phyloP scores from a whole-genome alignment of 2,797 vertebrate species.

The Lepus oiostolus region DNA sequence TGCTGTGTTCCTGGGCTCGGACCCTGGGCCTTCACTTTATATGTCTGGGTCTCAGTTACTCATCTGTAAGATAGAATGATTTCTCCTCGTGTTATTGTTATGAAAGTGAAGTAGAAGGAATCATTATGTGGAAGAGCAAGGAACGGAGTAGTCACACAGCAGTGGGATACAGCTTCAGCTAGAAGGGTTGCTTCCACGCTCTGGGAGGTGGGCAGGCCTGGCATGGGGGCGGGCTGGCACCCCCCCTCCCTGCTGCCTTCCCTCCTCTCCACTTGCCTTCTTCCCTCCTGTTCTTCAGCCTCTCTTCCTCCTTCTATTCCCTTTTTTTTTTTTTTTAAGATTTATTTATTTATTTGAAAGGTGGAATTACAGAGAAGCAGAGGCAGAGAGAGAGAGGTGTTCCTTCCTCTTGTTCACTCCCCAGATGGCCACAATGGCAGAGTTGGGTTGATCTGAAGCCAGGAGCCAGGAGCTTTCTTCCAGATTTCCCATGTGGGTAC shows the following conservation, averaged over 20 bases:
- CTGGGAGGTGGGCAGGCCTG: background rate
- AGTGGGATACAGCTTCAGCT: background rate
- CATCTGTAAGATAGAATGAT: background rate
- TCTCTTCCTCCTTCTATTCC: no score
- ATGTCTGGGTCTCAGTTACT: background rate
- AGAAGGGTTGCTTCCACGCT: background rate
- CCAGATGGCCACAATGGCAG: no score
- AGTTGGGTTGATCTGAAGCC: no score
- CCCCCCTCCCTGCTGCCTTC: background rate
- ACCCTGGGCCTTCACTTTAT: background rate
- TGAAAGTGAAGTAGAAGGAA: background rate
- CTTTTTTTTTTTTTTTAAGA: background rate
- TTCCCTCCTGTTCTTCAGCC: no score
- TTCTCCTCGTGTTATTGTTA: background rate
- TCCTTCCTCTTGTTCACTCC: no score
- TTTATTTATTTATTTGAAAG: no score
- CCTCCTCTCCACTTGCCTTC: background rate
- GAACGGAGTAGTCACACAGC: accelerated
- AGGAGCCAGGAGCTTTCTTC: no score
- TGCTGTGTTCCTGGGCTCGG: background rate
- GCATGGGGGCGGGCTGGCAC: background rate
- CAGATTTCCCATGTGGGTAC: no score
- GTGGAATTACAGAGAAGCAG: no score
- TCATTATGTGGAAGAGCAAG: background rate
- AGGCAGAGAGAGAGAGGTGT: no score